Conservation (phyloP, 1,140 invertebrate genomes). For the Habropoda laboriosa region DNA sequence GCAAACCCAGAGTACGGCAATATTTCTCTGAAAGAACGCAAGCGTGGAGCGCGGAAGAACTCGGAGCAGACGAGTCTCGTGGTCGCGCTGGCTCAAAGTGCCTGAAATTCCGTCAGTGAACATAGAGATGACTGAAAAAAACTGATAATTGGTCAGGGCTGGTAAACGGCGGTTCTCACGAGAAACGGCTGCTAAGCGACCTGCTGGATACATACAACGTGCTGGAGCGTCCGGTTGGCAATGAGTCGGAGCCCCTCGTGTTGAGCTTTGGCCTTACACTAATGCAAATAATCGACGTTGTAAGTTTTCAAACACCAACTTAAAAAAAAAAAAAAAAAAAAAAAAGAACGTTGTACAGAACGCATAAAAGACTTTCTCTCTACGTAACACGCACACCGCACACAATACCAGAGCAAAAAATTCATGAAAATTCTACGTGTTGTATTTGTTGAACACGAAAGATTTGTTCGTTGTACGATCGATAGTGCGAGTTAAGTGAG, state of each 20-base stretch:
- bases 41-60: constrained; percentile 25
- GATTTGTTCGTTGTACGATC: neutral
- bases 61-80: neutral
- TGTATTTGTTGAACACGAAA: too few species aligned
- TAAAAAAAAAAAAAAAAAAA: neutral
- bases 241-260: constrained; percentile 97
- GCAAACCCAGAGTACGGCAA: too few species aligned
- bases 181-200: constrained; percentile 95
- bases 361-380: constrained; percentile 45
- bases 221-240: constrained; percentile 97
- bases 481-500: constrained; percentile 46
- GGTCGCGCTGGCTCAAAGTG: constrained; percentile 51
- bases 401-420: constrained; percentile 6
- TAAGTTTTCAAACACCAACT: constrained; percentile 84
- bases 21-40: neutral
- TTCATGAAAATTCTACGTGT: too few species aligned
- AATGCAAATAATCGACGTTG: constrained; percentile 99
- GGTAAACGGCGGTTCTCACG: constrained; percentile 91
- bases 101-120: constrained; percentile 10
- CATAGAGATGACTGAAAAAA: constrained; percentile 66
- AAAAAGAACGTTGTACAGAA: neutral
- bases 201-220: constrained; percentile 98
- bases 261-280: constrained; percentile 98
- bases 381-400: constrained; percentile 47
- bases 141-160: constrained; percentile 79